Percentiles rank a stretch among this genome's conserved stretches.
Evolutionary conservation across 2,888 invertebrate species (phyloP).

Genomic region (Lymantria dispar): DNA sequence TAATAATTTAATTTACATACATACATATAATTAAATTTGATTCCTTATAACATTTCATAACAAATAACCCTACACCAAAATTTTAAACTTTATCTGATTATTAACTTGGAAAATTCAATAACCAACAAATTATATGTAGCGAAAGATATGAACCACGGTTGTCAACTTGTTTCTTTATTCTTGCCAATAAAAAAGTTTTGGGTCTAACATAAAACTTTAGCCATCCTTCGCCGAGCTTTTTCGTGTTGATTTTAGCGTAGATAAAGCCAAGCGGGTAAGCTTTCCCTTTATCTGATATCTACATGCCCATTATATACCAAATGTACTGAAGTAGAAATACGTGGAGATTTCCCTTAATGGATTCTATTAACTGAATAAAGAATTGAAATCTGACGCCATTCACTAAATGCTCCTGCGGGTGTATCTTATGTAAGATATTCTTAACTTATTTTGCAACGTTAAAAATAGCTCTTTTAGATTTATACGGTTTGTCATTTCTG

Average conservation of each 20-base stretch:
- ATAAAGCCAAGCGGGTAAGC: slow-evolving; percentile 24
- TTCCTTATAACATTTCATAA: not conserved
- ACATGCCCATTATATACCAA: slow-evolving; percentile 19
- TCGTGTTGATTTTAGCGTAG: slow-evolving; percentile 24
- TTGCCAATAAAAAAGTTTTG: slow-evolving; percentile 29
- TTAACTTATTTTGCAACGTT: no score
- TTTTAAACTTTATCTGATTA: not conserved
- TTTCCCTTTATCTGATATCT: slow-evolving; percentile 28
- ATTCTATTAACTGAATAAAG: slow-evolving; percentile 34
- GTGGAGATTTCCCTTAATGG: slow-evolving; percentile 29
- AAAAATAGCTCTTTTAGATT: no score
- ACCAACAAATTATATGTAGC: not conserved
- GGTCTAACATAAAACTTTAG: slow-evolving; percentile 18
- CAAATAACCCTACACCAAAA: not conserved
- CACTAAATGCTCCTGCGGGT: not conserved
- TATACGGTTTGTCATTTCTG: no score
- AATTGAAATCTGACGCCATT: slow-evolving; percentile 8
- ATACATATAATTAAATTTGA: no score
- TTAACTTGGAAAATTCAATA: not conserved
- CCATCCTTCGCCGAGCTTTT: slow-evolving; percentile 26
- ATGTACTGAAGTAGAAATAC: slow-evolving; percentile 22
- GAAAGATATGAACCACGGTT: slow-evolving; percentile 1
- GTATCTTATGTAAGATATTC: not conserved
- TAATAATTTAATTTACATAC: no score
- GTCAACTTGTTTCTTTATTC: slow-evolving; percentile 24